Percentiles rank a stretch among this genome's conserved stretches.
phyloP scores from a whole-genome alignment of 2,797 vertebrate genomes.

The Salarias fasciatus region DNA sequence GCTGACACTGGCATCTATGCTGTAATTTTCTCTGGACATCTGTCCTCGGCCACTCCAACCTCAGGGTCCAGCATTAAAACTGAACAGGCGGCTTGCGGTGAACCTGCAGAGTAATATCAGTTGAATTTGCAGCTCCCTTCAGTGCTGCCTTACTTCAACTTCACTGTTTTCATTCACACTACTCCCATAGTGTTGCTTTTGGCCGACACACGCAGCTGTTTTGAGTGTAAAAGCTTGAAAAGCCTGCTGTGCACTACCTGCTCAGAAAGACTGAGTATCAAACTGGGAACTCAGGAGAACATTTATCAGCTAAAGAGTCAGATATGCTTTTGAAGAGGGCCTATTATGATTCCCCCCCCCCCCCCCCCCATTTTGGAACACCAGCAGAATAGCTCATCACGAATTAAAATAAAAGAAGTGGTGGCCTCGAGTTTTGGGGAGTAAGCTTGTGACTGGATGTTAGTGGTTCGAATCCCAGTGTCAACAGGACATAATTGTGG shows the following conservation, averaged over 20 bases:
- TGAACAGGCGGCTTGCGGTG: neutral
- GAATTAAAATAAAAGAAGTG: too few species aligned
- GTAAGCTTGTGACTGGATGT: too few species aligned
- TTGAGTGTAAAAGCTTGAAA: neutral
- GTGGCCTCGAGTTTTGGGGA: too few species aligned
- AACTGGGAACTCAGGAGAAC: neutral
- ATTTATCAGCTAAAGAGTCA: neutral
- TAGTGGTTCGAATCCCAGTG: too few species aligned
- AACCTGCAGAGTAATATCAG: neutral
- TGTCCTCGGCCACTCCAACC: conserved; percentile 13
- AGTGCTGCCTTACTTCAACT: too few species aligned
- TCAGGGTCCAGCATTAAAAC: neutral
- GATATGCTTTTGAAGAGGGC: neutral
- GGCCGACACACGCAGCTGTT: neutral
- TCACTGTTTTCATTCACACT: neutral
- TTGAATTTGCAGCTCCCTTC: neutral
- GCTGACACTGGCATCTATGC: conserved; percentile 22
- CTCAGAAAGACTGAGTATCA: neutral
- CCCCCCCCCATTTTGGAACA: too few species aligned
- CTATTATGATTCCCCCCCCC: too few species aligned
- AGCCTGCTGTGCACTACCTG: neutral
- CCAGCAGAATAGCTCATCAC: too few species aligned
- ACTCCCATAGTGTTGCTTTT: neutral
- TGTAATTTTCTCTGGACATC: conserved; percentile 24
- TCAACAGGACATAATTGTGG: too few species aligned